Conservation (phyloP, 2,888 invertebrate genomes). For the Diarsia brunnea region DNA sequence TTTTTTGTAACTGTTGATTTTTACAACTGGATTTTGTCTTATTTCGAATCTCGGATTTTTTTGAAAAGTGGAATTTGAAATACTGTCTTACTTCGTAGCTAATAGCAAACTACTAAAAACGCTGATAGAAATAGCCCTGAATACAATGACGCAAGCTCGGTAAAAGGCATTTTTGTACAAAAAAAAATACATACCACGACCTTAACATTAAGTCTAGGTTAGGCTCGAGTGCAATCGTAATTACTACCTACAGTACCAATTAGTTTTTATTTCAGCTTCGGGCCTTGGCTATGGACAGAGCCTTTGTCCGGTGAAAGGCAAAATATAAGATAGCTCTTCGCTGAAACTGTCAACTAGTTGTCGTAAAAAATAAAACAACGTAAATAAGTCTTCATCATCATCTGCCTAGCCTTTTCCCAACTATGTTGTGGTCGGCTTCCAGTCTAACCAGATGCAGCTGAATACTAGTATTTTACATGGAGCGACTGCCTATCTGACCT, state of each 20-base stretch:
- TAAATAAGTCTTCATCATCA: neutral
- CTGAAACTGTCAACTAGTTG: neutral
- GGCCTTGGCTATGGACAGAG: slow-evolving; percentile 7
- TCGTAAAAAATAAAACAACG: neutral
- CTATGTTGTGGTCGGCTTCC: too few relatives aligned
- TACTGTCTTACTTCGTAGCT: neutral
- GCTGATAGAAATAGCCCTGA: neutral
- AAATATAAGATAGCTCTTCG: slow-evolving; percentile 16
- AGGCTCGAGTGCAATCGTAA: neutral
- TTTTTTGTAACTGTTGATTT: neutral
- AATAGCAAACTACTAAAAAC: neutral
- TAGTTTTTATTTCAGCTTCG: slow-evolving; percentile 19
- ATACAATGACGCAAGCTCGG: neutral
- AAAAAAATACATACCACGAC: slow-evolving; percentile 5
- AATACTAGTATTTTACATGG: too few relatives aligned
- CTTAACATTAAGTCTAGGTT: slow-evolving; percentile 8
- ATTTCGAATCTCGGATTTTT: neutral
- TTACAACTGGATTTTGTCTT: neutral
- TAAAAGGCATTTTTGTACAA: neutral
- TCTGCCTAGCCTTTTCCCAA: too few relatives aligned
- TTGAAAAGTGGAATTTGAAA: neutral
- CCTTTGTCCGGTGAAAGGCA: slow-evolving; percentile 10
- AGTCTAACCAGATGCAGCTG: too few relatives aligned
- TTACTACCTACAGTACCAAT: neutral
- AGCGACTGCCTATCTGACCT: too few relatives aligned